Percentiles rank a stretch among this genome's conserved stretches.
phyloP scores from a whole-genome alignment of 2,797 vertebrate species.

The Pseudochromis fuscus region DNA sequence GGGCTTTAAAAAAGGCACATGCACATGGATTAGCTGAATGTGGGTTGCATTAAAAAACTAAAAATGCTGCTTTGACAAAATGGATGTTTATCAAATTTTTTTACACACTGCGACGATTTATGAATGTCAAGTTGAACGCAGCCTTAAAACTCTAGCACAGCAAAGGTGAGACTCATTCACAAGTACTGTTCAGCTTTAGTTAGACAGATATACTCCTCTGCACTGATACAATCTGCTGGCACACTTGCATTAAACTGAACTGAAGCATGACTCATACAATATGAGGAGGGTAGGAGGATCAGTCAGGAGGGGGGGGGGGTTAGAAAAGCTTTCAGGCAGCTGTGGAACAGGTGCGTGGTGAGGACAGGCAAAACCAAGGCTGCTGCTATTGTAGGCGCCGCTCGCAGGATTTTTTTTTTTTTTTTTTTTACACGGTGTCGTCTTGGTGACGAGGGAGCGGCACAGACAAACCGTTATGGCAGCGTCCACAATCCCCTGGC shows the following conservation, averaged over 20 bases:
- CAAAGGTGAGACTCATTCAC: slow-evolving; percentile 7
- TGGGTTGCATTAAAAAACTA: slow-evolving; percentile 13
- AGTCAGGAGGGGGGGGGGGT: background rate
- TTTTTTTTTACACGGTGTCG: slow-evolving; percentile 36
- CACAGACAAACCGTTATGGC: slow-evolving; percentile 12
- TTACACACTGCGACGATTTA: background rate
- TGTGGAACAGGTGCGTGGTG: slow-evolving; percentile 36
- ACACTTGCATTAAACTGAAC: slow-evolving; percentile 24
- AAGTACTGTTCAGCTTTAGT: background rate
- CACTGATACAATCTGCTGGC: slow-evolving; percentile 8
- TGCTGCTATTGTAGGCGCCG: slow-evolving; percentile 12
- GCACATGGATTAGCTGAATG: slow-evolving; percentile 28
- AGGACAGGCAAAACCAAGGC: slow-evolving; percentile 18
- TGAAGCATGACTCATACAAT: slow-evolving; percentile 42
- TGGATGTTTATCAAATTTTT: background rate
- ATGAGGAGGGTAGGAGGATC: background rate
- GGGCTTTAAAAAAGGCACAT: slow-evolving; percentile 50
- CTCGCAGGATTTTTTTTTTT: background rate
- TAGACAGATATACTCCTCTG: background rate
- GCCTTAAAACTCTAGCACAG: background rate
- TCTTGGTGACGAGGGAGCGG: slow-evolving; percentile 49
- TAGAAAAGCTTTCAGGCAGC: slow-evolving; percentile 48
- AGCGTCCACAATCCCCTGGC: slow-evolving; percentile 44
- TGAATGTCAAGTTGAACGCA: background rate
- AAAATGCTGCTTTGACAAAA: slow-evolving; percentile 1